Conservation (phyloP, 1,140 invertebrate genomes). For the Homalodisca vitripennis region DNA sequence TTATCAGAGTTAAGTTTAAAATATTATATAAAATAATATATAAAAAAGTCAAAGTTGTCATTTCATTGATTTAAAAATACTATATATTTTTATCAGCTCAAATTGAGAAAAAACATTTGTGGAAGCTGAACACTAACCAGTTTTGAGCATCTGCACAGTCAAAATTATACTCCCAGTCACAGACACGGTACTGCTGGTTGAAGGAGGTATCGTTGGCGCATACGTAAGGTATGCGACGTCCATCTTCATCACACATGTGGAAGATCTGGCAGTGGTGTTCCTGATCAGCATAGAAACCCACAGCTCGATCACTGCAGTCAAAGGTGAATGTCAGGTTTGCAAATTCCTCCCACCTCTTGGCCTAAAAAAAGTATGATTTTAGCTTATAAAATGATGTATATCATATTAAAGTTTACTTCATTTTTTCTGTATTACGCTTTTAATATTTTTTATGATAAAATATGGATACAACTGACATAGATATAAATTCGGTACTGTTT, state of each 20-base stretch:
- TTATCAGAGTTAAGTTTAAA: no score
- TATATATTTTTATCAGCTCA: no score
- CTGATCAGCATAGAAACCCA: slow-evolving; percentile 62
- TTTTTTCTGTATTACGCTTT: no score
- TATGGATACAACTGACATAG: no score
- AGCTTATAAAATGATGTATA: slow-evolving; percentile 8
- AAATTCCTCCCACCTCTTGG: slow-evolving; percentile 60
- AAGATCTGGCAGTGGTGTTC: slow-evolving; percentile 65
- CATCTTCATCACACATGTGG: slow-evolving; percentile 64
- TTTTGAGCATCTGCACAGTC: slow-evolving; percentile 56
- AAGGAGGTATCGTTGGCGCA: slow-evolving; percentile 61
- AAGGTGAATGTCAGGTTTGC: slow-evolving; percentile 62
- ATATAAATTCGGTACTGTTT: no score
- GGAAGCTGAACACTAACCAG: slow-evolving; percentile 45
- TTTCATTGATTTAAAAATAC: no score
- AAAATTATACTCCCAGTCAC: slow-evolving; percentile 62
- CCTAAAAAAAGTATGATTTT: slow-evolving; percentile 36
- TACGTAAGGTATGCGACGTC: slow-evolving; percentile 58
- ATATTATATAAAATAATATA: no score
- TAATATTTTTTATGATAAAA: no score
- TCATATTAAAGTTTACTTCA: no score
- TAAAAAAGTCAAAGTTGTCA: no score
- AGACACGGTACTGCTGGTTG: slow-evolving; percentile 61
- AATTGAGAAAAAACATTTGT: background rate
- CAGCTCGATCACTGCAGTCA: slow-evolving; percentile 55